These are phyloP conservation scores for Lithobates sylvaticus DNA, from an alignment of 2,797 vertebrate species.

Conservation along the genomic window DNA sequence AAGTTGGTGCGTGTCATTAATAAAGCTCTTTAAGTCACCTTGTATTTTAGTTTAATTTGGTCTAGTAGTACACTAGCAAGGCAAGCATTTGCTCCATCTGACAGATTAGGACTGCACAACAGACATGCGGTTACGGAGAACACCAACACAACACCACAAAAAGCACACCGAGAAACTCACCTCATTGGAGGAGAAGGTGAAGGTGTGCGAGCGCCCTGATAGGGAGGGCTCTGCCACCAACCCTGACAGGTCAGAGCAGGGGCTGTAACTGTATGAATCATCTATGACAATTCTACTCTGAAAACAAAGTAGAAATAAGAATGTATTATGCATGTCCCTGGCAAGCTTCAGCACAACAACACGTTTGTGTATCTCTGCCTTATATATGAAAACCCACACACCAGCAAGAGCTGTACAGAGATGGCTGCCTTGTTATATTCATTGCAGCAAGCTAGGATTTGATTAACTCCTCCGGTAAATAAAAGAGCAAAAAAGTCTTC, in stretches of 20 bases:
- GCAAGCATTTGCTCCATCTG: not conserved
- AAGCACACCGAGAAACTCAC: conserved; percentile 88
- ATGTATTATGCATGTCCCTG: conserved; percentile 74
- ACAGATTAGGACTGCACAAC: conserved; percentile 23
- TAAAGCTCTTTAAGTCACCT: not conserved
- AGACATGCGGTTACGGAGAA: conserved; percentile 63
- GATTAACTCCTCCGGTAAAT: no score
- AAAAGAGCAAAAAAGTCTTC: no score
- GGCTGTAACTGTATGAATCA: conserved; percentile 88
- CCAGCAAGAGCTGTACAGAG: not conserved
- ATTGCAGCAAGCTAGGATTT: no score
- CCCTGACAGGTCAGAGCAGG: conserved; percentile 90
- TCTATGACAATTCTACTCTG: conserved; percentile 95
- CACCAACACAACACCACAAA: conserved; percentile 70
- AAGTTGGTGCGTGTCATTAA: not conserved
- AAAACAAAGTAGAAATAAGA: conserved; percentile 90
- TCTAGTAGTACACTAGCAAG: not conserved
- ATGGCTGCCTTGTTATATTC: not conserved
- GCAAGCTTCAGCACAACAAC: conserved; percentile 59
- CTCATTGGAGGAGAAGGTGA: conserved; percentile 96
- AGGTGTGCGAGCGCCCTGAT: conserved; percentile 93
- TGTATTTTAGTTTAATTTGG: not conserved
- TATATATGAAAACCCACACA: not conserved
- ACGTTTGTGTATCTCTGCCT: conserved; percentile 6
- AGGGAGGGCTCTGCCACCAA: conserved; percentile 93